A percentile compares a stretch with the other conserved stretches of the same genome.
Conservation (phyloP, 2,797 vertebrate species). For the Sebastes itinus region DNA sequence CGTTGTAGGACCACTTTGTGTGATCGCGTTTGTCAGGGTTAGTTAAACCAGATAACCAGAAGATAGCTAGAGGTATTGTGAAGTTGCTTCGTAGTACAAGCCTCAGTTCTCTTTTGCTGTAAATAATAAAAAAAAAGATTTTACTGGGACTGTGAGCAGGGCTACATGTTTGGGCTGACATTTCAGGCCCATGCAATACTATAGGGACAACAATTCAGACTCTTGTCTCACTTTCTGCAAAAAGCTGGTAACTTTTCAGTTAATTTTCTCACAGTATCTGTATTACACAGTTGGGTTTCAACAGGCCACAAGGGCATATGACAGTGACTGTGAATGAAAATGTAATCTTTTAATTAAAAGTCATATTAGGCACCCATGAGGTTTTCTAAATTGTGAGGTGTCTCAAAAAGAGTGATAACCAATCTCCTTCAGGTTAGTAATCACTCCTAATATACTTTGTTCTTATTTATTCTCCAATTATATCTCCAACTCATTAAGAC, state of each 20-base stretch:
- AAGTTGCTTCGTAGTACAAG: no score
- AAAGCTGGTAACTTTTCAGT: not conserved
- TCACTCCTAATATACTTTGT: not conserved
- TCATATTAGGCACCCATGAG: not conserved
- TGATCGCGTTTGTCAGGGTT: rapidly evolving
- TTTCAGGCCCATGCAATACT: not conserved
- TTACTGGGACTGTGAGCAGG: not conserved
- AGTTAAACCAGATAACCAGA: no score
- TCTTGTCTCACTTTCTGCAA: not conserved
- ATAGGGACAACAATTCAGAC: not conserved
- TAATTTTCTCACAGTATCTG: not conserved
- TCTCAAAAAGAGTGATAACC: not conserved
- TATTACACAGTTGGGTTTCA: not conserved
- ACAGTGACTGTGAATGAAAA: not conserved
- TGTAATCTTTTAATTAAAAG: conserved; percentile 17
- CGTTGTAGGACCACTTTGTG: no score
- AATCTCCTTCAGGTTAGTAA: conserved; percentile 9
- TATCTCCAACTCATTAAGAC: conserved; percentile 13
- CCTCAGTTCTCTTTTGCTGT: not conserved
- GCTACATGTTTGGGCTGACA: not conserved
- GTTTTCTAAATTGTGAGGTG: not conserved
- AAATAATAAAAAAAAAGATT: not conserved
- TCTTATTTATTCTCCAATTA: conserved; percentile 12
- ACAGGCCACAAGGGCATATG: not conserved
- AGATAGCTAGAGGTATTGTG: no score